A percentile compares a stretch with the other conserved stretches of the same genome.
phyloP scores from a whole-genome alignment of 2,888 invertebrate species.

The Tetranychus piercei region DNA sequence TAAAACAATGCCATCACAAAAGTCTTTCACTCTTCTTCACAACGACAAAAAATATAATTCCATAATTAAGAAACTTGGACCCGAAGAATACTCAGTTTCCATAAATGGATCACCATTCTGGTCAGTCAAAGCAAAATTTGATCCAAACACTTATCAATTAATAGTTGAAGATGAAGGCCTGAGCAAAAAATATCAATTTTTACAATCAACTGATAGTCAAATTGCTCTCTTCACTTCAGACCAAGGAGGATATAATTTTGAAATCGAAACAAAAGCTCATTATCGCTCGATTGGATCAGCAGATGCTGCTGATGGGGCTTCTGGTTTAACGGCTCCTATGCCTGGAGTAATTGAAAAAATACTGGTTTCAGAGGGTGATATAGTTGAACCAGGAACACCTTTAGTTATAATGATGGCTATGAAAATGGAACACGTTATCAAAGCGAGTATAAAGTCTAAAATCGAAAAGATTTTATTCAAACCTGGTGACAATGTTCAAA shows the following conservation, averaged over 20 bases:
- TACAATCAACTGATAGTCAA: neutral
- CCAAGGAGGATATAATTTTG: neutral
- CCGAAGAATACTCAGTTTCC: neutral
- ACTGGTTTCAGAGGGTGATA: constrained; percentile 57
- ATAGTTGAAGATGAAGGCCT: constrained; percentile 33
- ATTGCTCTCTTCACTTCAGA: neutral
- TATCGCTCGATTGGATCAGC: neutral
- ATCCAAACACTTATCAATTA: constrained; percentile 42
- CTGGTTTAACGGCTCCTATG: constrained; percentile 58
- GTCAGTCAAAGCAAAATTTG: constrained; percentile 38
- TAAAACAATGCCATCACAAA: neutral
- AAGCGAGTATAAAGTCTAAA: constrained; percentile 56
- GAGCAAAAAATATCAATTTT: constrained; percentile 9
- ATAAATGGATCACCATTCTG: neutral
- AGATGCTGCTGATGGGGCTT: neutral
- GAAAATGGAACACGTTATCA: constrained; percentile 98
- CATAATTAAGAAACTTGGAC: neutral
- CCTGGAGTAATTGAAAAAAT: constrained; percentile 86
- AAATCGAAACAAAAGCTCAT: neutral
- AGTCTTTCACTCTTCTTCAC: neutral
- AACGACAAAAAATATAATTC: neutral
- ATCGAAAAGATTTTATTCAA: constrained; percentile 52
- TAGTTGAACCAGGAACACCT: constrained; percentile 67
- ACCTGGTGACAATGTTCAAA: constrained; percentile 63
- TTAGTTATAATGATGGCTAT: constrained; percentile 89